Base-by-base conservation (phyloP, 2,888 invertebrate genomes). In the Rambutsinella grinnellia region DNA sequence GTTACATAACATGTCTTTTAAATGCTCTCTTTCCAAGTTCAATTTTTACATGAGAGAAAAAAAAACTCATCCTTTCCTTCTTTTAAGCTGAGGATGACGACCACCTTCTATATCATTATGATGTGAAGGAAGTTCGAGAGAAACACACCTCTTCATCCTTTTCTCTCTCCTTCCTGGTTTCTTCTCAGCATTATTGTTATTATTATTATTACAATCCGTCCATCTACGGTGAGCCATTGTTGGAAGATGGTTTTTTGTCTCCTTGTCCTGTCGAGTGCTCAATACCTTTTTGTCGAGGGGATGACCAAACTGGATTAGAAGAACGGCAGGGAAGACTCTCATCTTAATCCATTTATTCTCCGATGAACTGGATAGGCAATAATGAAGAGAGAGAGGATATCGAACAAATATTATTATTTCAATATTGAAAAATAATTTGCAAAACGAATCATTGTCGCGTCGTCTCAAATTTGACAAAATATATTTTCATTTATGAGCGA, bases 241-340 rank as follows among this genome's bases (percentile, higher is more conserved):
- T 27, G 54, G 47, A 15, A 24, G 28, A 46, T 66, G 51, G 21
- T 60, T 56, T 53, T 53, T 44, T 17, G 19, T 13, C 67, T 47
- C 17, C 46, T 54, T 19, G 28, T 56, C 49, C 21, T 26, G 49
- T 47, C 23, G 27, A 67, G 26, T 51, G 54, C 26, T 44, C 13
- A 49, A 17, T 49, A 26, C n/a, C n/a, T 36, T 36, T 36, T 36
- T 36, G 36, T 36, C n/a, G 57, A 17, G 10, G n/a, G 17, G 23
- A 61, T 69, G 28, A 60, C 69, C 53, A 54, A 69, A 69, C 69
- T 44, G 69, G 69, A 69, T 69, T 61, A 61, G 26, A 49, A 17
- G 51, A 54, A 61, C 61, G 61, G 23, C 51, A 24, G 60, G 53
- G 58, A 10, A n/a, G n/a, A n/a, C n/a, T n/a, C n/a, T n/a, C n/a